Evolutionary conservation across 2,797 vertebrate species (phyloP).

Genomic region (Phrynocephalus forsythii): DNA sequence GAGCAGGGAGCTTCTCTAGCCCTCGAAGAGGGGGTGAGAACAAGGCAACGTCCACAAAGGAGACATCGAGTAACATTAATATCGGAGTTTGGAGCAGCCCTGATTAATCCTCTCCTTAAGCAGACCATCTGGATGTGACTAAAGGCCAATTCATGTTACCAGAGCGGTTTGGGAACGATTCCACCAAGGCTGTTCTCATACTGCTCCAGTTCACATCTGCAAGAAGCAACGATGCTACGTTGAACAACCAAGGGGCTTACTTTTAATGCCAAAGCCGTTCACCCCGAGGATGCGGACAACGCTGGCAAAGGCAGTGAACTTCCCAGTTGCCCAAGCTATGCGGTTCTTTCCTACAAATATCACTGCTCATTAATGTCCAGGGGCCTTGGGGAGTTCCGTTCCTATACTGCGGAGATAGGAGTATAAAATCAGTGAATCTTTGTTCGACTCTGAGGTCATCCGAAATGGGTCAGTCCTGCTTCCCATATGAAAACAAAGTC

Average conservation of each 20-base stretch:
- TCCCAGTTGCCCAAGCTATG: background rate
- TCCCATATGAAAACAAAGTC: too few species aligned
- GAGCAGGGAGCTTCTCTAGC: slow-evolving; percentile 30
- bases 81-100: background rate
- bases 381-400: too few species aligned
- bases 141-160: slow-evolving; percentile 23
- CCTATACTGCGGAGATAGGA: background rate
- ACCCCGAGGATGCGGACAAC: background rate
- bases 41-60: background rate
- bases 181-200: slow-evolving; percentile 18
- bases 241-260: background rate
- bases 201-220: slow-evolving; percentile 5
- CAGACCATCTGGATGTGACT: slow-evolving; percentile 15
- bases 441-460: background rate
- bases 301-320: background rate
- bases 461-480: background rate
- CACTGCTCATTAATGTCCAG: background rate
- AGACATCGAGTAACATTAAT: slow-evolving; percentile 8
- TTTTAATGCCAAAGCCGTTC: background rate
- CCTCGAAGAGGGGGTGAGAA: background rate
- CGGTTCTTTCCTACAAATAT: background rate
- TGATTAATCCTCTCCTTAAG: slow-evolving; percentile 9
- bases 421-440: background rate
- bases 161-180: slow-evolving; percentile 10
- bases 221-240: background rate